These are phyloP conservation scores for Cyanoliseus patagonus DNA, from an alignment of 2,113 vertebrate genomes.

Conservation along the genomic window DNA sequence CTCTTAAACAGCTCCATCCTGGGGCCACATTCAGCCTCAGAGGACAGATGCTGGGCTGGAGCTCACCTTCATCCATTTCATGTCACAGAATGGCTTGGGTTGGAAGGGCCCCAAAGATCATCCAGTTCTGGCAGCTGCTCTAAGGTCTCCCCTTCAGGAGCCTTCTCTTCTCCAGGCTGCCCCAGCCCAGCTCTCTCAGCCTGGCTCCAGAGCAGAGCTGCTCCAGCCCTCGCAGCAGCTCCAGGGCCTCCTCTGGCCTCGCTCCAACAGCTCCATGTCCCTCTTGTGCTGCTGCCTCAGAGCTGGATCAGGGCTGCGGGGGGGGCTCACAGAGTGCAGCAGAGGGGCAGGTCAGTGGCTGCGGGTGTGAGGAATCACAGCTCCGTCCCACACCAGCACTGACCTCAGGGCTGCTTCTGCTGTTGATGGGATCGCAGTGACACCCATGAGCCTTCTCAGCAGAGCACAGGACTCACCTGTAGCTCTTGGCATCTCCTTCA, in stretches of 20 bases:
- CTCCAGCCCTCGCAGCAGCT: background rate
- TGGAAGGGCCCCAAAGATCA: background rate
- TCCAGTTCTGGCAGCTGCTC: no score
- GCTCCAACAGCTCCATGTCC: background rate
- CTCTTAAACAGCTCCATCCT: background rate
- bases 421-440: rapidly evolving
- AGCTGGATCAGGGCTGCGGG: background rate
- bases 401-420: background rate
- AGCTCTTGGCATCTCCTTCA: background rate
- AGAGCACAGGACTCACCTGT: background rate
- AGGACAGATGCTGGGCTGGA: rapidly evolving
- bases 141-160: no score
- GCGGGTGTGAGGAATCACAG: rapidly evolving
- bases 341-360: background rate
- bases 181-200: background rate
- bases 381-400: background rate
- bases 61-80: background rate
- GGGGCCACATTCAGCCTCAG: background rate
- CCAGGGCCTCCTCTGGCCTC: rapidly evolving
- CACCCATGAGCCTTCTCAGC: background rate
- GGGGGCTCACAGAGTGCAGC: background rate
- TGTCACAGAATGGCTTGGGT: background rate
- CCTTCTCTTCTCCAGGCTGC: no score
- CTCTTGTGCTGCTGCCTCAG: background rate
- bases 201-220: background rate